Evolutionary conservation across 2,797 vertebrate genomes (phyloP), one percentile per base, ranked within the genome.

Genomic region (Rhinichthys osculus): DNA sequence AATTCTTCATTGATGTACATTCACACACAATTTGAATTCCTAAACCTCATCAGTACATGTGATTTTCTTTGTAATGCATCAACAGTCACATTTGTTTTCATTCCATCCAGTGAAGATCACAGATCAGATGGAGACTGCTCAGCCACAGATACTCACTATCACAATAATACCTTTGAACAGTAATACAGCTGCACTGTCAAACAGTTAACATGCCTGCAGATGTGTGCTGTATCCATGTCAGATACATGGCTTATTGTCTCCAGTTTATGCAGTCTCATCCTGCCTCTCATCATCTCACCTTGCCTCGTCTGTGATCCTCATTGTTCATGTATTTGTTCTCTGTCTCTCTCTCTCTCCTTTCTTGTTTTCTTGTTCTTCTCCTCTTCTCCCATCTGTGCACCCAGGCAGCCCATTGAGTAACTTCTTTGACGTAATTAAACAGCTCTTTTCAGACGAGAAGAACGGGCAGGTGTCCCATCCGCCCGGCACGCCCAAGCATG

Each of bases 401-500:
- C 95, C 96, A 99, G 98, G 98, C 97, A 98, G 97, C 97, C 98
- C 98, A 96, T 97, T 99, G 97, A 98, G 97, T 99, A 99, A 98
- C 98, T 99, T 99, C 98, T 99, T 99, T 98, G 98, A 99, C 97
- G 98, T 99, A 98, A 99, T 99, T 98, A 99, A 99, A 98, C 98
- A 99, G 97, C 98, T 99, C 97, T 99, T 99, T 99, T 98, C 98
- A 98, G 98, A 99, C 97, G 98, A 99, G 96, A 99, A 99, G 97
- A 98, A 97, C 89, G 93, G 96, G 96, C 97, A 98, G 95, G 96
- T 96, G 92, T 96, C 97, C 94, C 96, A 95, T 90, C 93, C 97
- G 94, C 96, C 97, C 86, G 96, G 96, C 94, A 94, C 96, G 90
- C 96, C 97, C 94, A 98, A 98, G 97, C 97, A 97, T 96, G 95